phyloP scores from a whole-genome alignment of 2,888 invertebrate genomes.

The Drosophila tripunctata region DNA sequence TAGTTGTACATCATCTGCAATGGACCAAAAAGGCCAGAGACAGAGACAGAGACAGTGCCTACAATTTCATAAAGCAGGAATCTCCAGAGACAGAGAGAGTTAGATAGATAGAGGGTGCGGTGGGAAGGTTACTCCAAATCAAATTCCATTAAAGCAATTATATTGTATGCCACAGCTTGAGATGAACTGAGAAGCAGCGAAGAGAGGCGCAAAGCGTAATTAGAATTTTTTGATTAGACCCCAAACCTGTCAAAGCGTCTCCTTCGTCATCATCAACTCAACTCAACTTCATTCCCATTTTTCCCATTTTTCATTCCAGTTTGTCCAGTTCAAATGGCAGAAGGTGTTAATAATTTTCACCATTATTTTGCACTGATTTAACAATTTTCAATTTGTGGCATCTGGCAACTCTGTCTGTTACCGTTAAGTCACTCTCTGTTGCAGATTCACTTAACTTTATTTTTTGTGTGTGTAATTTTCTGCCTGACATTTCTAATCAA shows the following conservation, averaged over 20 bases:
- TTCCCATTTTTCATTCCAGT: conserved; percentile 47
- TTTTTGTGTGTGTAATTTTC: too few relatives aligned
- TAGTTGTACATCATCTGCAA: conserved; percentile 79
- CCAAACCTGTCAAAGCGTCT: conserved; percentile 19
- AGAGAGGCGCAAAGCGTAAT: conserved; percentile 51
- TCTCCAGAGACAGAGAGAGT: too few relatives aligned
- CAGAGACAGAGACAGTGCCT: background rate
- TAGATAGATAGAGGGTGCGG: too few relatives aligned
- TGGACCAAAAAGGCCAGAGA: conserved; percentile 66
- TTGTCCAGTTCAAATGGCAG: conserved; percentile 80
- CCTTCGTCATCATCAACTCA: background rate
- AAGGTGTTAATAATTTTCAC: conserved; percentile 78
- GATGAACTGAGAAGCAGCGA: conserved; percentile 24
- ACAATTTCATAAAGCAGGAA: background rate
- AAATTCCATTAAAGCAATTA: conserved; percentile 80
- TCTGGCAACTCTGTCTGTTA: conserved; percentile 31
- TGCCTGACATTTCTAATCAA: conserved; percentile 51
- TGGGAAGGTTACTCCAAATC: conserved; percentile 55
- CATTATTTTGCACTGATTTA: conserved; percentile 72
- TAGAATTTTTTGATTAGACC: conserved; percentile 68
- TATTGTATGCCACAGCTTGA: conserved; percentile 36
- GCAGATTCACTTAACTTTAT: conserved; percentile 4
- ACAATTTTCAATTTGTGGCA: conserved; percentile 67
- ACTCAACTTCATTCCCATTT: background rate
- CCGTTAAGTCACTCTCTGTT: conserved; percentile 45